Percentiles rank a stretch among this genome's conserved stretches.
Conservation (phyloP, 1,140 invertebrate species). For the Callitettix versicolor region DNA sequence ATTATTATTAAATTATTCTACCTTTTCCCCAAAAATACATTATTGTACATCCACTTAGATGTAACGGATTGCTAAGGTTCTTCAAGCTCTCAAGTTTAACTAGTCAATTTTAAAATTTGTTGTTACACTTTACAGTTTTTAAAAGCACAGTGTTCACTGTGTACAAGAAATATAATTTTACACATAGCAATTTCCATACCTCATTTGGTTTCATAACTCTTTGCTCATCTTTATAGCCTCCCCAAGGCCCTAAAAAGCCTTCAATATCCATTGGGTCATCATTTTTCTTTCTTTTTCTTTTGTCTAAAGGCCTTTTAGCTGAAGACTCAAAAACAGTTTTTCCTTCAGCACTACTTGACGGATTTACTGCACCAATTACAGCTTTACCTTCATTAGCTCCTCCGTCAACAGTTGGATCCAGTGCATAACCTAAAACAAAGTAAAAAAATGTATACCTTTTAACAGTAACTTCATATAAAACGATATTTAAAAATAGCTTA, state of each 20-base stretch:
- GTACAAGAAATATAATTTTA: too few species aligned
- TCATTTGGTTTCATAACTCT: slow-evolving; percentile 78
- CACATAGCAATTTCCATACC: slow-evolving; percentile 26
- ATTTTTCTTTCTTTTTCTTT: slow-evolving; percentile 86
- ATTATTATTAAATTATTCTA: too few species aligned
- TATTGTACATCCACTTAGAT: too few species aligned
- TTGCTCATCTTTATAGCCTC: slow-evolving; percentile 83
- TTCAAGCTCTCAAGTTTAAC: too few species aligned
- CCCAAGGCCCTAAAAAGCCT: slow-evolving; percentile 96
- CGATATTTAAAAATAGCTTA: neutral
- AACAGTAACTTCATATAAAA: neutral
- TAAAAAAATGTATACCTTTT: neutral
- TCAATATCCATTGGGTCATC: slow-evolving; percentile 84
- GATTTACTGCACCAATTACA: slow-evolving; percentile 54
- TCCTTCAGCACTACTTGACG: slow-evolving; percentile 48
- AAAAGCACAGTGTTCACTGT: too few species aligned
- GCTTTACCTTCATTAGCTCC: slow-evolving; percentile 44
- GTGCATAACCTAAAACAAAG: slow-evolving; percentile 64
- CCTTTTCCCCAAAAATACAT: too few species aligned
- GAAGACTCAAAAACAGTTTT: slow-evolving; percentile 86
- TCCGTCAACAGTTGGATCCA: slow-evolving; percentile 81
- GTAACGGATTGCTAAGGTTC: too few species aligned
- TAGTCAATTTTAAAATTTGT: too few species aligned
- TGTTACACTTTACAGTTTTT: too few species aligned
- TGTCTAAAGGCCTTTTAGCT: slow-evolving; percentile 60